Evolutionary conservation across 1,140 invertebrate species (phyloP), one percentile per base, ranked within the genome.

Genomic region (Heliothis virescens): DNA sequence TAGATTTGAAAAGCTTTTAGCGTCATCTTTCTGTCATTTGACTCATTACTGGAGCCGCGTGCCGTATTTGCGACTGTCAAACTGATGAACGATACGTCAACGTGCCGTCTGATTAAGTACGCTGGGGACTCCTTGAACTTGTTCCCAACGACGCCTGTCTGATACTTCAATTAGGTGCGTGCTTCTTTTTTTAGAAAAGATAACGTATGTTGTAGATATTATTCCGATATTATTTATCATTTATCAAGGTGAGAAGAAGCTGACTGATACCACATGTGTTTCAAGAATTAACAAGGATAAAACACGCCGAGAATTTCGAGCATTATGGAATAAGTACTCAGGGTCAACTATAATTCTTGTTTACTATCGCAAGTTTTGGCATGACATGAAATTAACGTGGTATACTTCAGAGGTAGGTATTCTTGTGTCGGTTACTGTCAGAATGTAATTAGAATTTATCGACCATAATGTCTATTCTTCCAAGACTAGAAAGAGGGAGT

Each of bases 1-100:
- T 71, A 82, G 85, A 87, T 89, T 87, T 85, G 83, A 90, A 92
- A 94, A 94, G 89, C 92, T 94, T 93, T 94, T 92, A 92, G 86
- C 88, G 83, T 89, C 85, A 89, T 85, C 79, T 81, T 79, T 55
- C 85, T 89, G 90, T 91, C 90, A 88, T 84, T 85, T 75, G 81
- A n/a, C 82, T 85, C 82, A 87, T 90, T 87, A 86, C 86, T 83
- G 80, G 60, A 81, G 83, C 76, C 82, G 79, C 79, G 63, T 79
- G 79, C 65, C 84, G 87, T 82, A 85, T 89, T 85, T 86, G 74
- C 60, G 75, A 77, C 81, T 85, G 76, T 86, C 76, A 85, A 16
- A 69, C 34, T 41, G 86, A 86, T 83, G 82, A 71, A 85, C 62
- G 79, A 65, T 67, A 34, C 81, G 86, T 87, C 86, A 85, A 85